Conservation (phyloP, 2,888 invertebrate species). For the Parnassius glacialis region DNA sequence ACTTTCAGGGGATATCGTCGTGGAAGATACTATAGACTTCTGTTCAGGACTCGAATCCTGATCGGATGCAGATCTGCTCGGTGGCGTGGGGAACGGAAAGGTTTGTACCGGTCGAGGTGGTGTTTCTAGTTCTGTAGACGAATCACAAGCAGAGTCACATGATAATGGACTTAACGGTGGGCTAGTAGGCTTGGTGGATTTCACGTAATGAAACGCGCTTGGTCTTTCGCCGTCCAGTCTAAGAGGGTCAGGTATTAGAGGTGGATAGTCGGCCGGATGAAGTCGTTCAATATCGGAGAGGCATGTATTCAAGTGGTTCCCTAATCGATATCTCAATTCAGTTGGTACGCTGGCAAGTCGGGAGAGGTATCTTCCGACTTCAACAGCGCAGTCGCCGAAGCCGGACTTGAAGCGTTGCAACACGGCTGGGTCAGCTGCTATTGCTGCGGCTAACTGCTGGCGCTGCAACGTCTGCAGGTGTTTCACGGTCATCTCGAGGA, state of each 20-base stretch:
- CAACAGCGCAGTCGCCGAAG: slow-evolving; percentile 93
- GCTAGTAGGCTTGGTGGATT: slow-evolving; percentile 75
- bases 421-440: slow-evolving; percentile 91
- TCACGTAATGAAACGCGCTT: slow-evolving; percentile 71
- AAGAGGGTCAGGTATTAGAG: slow-evolving; percentile 80
- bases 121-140: slow-evolving; percentile 76
- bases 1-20: slow-evolving; percentile 73
- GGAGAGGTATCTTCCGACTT: slow-evolving; percentile 87
- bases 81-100: slow-evolving; percentile 80
- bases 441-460: slow-evolving; percentile 91
- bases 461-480: slow-evolving; percentile 94
- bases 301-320: slow-evolving; percentile 84
- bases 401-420: slow-evolving; percentile 92
- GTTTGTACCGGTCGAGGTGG: slow-evolving; percentile 72
- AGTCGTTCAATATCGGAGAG: slow-evolving; percentile 78
- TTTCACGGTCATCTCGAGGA: slow-evolving; percentile 96
- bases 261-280: slow-evolving; percentile 63
- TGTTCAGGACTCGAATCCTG: slow-evolving; percentile 78
- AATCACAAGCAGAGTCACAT: slow-evolving; percentile 85
- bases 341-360: slow-evolving; percentile 83
- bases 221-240: slow-evolving; percentile 68
- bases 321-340: slow-evolving; percentile 82
- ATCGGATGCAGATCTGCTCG: slow-evolving; percentile 80
- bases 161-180: slow-evolving; percentile 87
- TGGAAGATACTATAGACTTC: slow-evolving; percentile 77